These are phyloP conservation scores for Dasypogon diadema DNA, from an alignment of 2,888 invertebrate genomes.

Conservation along the genomic window DNA sequence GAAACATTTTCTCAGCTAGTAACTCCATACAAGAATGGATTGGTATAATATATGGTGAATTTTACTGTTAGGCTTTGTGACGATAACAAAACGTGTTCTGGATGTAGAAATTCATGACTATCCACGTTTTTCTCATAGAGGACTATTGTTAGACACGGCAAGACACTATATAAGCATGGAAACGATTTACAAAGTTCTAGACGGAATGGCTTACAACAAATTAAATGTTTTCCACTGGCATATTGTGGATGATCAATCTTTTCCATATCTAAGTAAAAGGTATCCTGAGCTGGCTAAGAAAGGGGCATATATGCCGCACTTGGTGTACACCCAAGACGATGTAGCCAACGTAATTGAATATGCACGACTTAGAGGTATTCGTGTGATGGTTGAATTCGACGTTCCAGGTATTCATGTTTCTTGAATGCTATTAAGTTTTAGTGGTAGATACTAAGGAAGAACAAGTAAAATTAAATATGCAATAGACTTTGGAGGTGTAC, in stretches of 20 bases:
- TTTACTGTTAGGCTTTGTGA: conserved; percentile 72
- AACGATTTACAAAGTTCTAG: conserved; percentile 77
- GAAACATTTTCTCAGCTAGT: conserved; percentile 88
- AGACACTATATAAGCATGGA: conserved; percentile 82
- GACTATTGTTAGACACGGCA: conserved; percentile 87
- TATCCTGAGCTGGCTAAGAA: conserved; percentile 83
- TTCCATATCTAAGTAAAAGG: conserved; percentile 84
- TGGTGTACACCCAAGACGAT: conserved; percentile 76
- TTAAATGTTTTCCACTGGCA: conserved; percentile 97
- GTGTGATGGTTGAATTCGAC: conserved; percentile 92
- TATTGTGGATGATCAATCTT: conserved; percentile 92
- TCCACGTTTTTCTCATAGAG: conserved; percentile 85
- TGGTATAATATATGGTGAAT: conserved; percentile 58
- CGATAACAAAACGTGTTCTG: conserved; percentile 70
- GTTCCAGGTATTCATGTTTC: conserved; percentile 77
- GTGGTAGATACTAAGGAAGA: too few species aligned
- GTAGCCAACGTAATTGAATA: conserved; percentile 79
- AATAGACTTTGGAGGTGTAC: too few species aligned
- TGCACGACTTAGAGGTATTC: conserved; percentile 84
- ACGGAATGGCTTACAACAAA: conserved; percentile 92
- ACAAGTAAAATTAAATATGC: too few species aligned
- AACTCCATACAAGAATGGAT: conserved; percentile 61
- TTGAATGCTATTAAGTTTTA: too few species aligned
- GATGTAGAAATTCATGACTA: conserved; percentile 78
- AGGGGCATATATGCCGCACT: conserved; percentile 77